Percentiles rank a stretch among this genome's conserved stretches.
Evolutionary conservation across 2,888 invertebrate genomes (phyloP).

Genomic region (Leptothorax acervorum): DNA sequence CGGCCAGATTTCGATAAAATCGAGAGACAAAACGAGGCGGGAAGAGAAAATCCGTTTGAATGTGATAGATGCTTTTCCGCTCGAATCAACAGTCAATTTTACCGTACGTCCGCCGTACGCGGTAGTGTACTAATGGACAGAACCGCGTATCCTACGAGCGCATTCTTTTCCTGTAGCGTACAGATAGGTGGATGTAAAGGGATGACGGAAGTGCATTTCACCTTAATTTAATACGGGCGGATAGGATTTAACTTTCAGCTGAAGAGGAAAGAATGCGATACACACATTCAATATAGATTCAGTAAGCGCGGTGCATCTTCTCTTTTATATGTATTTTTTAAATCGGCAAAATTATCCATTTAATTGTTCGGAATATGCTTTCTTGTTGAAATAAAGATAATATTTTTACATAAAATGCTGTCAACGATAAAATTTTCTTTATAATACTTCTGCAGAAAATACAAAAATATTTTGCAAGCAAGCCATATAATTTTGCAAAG

Average conservation of each 20-base stretch:
- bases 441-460: neutral
- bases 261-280: conserved; percentile 36
- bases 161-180: conserved; percentile 36
- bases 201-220: conserved; percentile 60
- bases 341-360: conserved; percentile 18
- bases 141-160: conserved; percentile 26
- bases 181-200: conserved; percentile 15
- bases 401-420: neutral
- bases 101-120: conserved; percentile 36
- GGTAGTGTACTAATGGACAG: conserved; percentile 50
- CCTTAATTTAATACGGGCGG: conserved; percentile 60
- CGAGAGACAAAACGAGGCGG: conserved; percentile 22
- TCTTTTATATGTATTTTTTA: neutral
- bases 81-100: conserved; percentile 57
- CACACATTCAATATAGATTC: neutral
- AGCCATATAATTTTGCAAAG: neutral
- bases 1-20: conserved; percentile 38
- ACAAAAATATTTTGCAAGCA: neutral
- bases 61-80: conserved; percentile 53
- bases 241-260: conserved; percentile 70
- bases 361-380: neutral
- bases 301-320: neutral
- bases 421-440: neutral
- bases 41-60: conserved; percentile 36
- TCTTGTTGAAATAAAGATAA: neutral